Conservation (phyloP, 2,113 vertebrate species). For the Probosciger aterrimus region DNA sequence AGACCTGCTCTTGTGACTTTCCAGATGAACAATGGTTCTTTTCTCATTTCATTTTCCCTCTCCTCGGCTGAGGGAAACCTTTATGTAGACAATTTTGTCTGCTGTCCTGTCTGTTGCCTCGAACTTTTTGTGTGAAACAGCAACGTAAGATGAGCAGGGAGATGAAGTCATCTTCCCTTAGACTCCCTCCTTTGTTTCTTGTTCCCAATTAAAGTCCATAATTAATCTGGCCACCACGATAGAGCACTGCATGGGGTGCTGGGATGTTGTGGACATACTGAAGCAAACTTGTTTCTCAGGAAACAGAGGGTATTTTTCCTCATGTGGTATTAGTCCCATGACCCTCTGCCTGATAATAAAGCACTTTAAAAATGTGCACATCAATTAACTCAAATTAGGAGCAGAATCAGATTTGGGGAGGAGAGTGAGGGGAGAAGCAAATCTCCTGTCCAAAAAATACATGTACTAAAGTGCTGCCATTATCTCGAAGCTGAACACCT, state of each 20-base stretch:
- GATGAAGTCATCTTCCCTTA: constrained; percentile 48
- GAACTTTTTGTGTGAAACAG: constrained; percentile 3
- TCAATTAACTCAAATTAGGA: not conserved
- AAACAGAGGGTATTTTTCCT: not conserved
- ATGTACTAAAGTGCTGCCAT: not conserved
- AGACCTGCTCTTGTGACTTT: not conserved
- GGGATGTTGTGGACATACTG: not conserved
- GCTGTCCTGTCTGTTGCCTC: constrained; percentile 8
- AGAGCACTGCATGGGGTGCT: not conserved
- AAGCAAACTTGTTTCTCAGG: constrained; percentile 21
- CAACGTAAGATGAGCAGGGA: constrained; percentile 28
- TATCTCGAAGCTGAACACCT: not conserved
- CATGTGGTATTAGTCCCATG: not conserved
- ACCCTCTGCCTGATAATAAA: not conserved
- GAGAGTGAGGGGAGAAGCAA: not conserved
- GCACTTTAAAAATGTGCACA: not conserved
- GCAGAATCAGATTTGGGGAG: not conserved
- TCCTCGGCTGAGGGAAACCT: not conserved
- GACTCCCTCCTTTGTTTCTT: constrained; percentile 52
- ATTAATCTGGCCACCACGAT: constrained; percentile 12
- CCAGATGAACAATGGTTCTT: not conserved
- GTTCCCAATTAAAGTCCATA: constrained; percentile 54
- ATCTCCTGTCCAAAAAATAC: not conserved
- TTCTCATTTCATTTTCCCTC: not conserved
- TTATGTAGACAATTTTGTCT: constrained; percentile 13